Evolutionary conservation across 2,797 vertebrate genomes (phyloP), one percentile per base, ranked within the genome.

Genomic region (Molossus alvarezi): DNA sequence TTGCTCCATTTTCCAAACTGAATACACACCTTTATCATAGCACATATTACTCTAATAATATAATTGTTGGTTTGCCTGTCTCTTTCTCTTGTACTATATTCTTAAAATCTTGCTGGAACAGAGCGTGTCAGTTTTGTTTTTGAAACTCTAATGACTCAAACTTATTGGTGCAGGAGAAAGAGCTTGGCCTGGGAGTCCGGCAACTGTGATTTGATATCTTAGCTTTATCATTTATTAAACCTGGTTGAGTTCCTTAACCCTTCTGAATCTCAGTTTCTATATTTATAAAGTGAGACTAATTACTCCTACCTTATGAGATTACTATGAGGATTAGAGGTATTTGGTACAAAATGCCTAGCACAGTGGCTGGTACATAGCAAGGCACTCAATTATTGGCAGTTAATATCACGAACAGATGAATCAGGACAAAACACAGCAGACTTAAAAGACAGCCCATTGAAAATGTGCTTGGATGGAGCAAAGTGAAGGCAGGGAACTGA

Each of bases 401-500:
- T 90, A 64, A 72, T 67, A 72, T 21, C 88, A 90, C 55, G 76
- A 69, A 88, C n/a, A 85, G 80, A 95, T 45, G 41, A 53, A 65
- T 79, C 57, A 20, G 33, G 55, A 55, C 60, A 53, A 82, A 81
- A 76, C 51, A 67, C 8, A 57, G 3, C 18, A 41, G 58, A 58
- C 37, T 79, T 55, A 29, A 82, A 45, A 91, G 69, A 55, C n/a
- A 57, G 23, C 2, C 23, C 45, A 86, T 53, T 7, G 37, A 6
- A 79, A 79, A 25, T 77, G 48, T 48, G 88, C 17, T 9, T 73
- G 33, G 76, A 25, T 17, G 33, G n/a, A 88, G n/a, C 60, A 37
- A 45, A 41, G 62, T 9, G 29, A 87, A 95, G 71, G 62, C 20
- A 55, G 65, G 65, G 33, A 55, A 80, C n/a, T 55, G 37, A 86